Percentiles rank a stretch among this genome's conserved stretches.
Evolutionary conservation across 2,888 invertebrate genomes (phyloP).

Genomic region (Idaea biselata): DNA sequence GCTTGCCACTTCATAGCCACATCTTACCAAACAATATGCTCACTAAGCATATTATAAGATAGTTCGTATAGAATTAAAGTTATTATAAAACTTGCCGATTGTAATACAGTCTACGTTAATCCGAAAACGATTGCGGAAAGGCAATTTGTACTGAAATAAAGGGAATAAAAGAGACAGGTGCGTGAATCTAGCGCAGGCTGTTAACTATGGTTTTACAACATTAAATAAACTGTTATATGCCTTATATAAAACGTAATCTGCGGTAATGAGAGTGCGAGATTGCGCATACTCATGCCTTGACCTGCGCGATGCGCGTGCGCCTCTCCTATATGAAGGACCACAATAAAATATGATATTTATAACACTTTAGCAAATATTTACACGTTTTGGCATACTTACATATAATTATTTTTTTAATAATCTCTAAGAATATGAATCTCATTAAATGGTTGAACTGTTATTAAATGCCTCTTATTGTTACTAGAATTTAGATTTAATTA

Average conservation of each 20-base stretch:
- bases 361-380: neutral
- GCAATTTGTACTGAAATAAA: neutral
- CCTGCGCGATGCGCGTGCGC: neutral
- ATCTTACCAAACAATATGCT: no score
- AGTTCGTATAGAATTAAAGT: no score
- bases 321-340: neutral
- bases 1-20: no score
- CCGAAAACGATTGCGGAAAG: neutral
- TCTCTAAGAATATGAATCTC: neutral
- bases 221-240: neutral
- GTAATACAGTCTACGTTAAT: neutral
- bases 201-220: neutral
- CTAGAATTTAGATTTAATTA: no score
- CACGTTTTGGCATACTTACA: neutral
- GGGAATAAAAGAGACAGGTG: neutral
- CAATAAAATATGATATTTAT: neutral
- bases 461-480: no score
- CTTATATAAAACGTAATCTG: neutral
- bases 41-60: no score
- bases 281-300: neutral
- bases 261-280: neutral
- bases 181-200: neutral
- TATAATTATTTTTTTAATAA: neutral
- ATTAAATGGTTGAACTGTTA: no score
- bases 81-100: no score